phyloP scores from a whole-genome alignment of 1,140 invertebrate species.

The Tenebrio molitor region DNA sequence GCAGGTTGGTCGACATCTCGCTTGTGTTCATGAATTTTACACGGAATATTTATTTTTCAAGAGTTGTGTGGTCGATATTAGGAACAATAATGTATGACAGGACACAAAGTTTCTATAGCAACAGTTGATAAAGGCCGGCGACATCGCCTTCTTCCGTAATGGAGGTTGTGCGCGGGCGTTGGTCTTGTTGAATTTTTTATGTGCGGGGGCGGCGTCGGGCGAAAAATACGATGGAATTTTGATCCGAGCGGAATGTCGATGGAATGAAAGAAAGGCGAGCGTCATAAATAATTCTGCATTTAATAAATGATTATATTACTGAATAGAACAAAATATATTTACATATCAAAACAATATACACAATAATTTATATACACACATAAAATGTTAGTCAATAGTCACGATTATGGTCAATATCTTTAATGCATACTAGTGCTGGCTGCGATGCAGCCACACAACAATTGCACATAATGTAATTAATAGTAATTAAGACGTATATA shows the following conservation, averaged over 20 bases:
- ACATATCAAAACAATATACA: slow-evolving; percentile 67
- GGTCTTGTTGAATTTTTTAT: too few species aligned
- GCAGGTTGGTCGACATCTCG: neutral
- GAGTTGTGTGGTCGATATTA: slow-evolving; percentile 29
- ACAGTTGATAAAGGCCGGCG: slow-evolving; percentile 11
- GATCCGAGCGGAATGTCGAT: neutral
- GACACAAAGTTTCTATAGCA: slow-evolving; percentile 44
- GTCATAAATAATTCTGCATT: slow-evolving; percentile 62
- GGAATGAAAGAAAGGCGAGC: slow-evolving; percentile 5
- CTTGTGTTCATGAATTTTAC: slow-evolving; percentile 14
- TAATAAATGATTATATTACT: slow-evolving; percentile 66
- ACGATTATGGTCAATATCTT: slow-evolving; percentile 57
- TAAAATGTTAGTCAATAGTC: slow-evolving; percentile 62
- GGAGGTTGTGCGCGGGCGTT: too few species aligned
- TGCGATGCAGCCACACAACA: slow-evolving; percentile 60
- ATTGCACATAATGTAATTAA: slow-evolving; percentile 63
- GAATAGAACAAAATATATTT: slow-evolving; percentile 67
- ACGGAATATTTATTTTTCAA: slow-evolving; percentile 30
- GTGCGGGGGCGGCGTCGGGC: too few species aligned
- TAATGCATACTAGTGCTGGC: slow-evolving; percentile 59
- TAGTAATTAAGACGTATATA: slow-evolving; percentile 70
- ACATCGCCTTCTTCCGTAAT: neutral
- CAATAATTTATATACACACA: slow-evolving; percentile 66
- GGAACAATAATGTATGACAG: slow-evolving; percentile 19
- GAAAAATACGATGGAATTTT: neutral